Percentiles rank a stretch among this genome's conserved stretches.
Evolutionary conservation across 2,888 invertebrate species (phyloP).

Genomic region (Erebia aethiops): DNA sequence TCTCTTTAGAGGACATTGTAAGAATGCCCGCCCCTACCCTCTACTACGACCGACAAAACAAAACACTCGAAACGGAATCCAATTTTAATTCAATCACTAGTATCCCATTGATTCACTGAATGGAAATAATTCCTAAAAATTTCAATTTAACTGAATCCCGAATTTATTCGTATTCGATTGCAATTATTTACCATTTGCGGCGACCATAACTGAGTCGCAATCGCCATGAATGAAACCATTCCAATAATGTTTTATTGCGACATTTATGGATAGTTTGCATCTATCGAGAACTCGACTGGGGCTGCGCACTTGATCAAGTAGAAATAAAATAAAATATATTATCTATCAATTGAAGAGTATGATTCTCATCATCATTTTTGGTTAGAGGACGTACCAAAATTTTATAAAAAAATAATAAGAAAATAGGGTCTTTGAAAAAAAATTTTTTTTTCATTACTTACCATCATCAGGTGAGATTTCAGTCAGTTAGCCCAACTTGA

Average conservation of each 20-base stretch:
- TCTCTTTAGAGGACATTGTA: background rate
- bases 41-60: slow-evolving; percentile 20
- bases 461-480: too few relatives aligned
- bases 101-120: slow-evolving; percentile 34
- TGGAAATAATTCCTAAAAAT: slow-evolving; percentile 44
- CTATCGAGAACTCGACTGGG: background rate
- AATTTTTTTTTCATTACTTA: too few relatives aligned
- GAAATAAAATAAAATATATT: background rate
- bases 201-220: slow-evolving; percentile 25
- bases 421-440: too few relatives aligned
- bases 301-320: background rate
- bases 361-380: too few relatives aligned
- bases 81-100: slow-evolving; percentile 40
- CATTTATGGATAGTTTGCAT: slow-evolving; percentile 18
- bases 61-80: slow-evolving; percentile 29
- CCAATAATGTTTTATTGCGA: slow-evolving; percentile 32
- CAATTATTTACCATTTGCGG: slow-evolving; percentile 38
- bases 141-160: slow-evolving; percentile 38
- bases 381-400: too few relatives aligned
- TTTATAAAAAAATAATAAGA: too few relatives aligned
- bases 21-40: background rate
- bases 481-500: too few relatives aligned
- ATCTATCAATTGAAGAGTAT: too few relatives aligned
- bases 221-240: slow-evolving; percentile 31
- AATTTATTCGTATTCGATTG: slow-evolving; percentile 34